Conservation (phyloP, 2,113 vertebrate species). For the Calidris pugnax region DNA sequence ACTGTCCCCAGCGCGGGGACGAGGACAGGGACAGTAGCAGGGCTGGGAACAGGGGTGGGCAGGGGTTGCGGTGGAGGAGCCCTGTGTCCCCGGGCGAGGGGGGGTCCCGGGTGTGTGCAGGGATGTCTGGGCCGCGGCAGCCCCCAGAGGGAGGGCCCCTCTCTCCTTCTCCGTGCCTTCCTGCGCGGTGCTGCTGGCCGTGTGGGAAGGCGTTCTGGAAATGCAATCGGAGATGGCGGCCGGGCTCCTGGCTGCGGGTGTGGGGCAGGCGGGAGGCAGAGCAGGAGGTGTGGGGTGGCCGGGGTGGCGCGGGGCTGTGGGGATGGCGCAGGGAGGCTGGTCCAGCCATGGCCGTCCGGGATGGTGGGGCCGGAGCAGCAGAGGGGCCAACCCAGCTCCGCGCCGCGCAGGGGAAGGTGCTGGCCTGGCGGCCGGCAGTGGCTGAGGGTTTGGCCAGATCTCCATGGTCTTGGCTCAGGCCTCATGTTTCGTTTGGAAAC, state of each 20-base stretch:
- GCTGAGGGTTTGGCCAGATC: not conserved
- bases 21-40: not conserved
- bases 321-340: not conserved
- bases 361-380: accelerated
- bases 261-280: not conserved
- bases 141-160: not conserved
- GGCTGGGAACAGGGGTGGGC: not conserved
- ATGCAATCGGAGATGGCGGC: constrained; percentile 26
- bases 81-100: not conserved
- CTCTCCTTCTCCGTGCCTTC: not conserved
- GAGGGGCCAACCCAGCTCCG: not conserved
- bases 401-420: accelerated
- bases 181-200: not conserved
- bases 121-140: not conserved
- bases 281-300: not conserved
- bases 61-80: not conserved
- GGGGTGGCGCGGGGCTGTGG: accelerated
- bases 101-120: not conserved
- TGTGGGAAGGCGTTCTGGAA: constrained; percentile 44
- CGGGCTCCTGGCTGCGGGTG: not conserved
- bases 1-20: not conserved
- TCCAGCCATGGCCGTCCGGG: accelerated
- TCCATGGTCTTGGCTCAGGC: constrained; percentile 3
- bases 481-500: constrained; percentile 27
- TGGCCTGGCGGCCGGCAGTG: not conserved